Conservation (phyloP, 2,888 invertebrate genomes). For the Erpobdella octoculata region DNA sequence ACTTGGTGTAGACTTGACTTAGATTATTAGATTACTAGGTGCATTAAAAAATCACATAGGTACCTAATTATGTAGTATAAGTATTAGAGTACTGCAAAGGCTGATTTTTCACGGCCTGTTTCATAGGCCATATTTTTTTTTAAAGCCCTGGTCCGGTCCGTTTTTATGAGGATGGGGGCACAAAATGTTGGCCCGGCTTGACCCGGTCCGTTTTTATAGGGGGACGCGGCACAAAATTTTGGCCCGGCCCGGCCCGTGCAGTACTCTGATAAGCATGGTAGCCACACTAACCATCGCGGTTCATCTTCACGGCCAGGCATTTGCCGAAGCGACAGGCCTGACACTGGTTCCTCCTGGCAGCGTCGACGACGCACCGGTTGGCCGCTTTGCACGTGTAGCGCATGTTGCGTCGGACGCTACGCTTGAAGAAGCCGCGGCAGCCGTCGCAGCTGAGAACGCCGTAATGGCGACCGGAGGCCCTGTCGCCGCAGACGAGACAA, state of each 20-base stretch:
- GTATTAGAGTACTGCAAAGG: too few relatives aligned
- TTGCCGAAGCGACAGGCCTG: slow-evolving; percentile 86
- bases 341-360: slow-evolving; percentile 83
- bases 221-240: too few relatives aligned
- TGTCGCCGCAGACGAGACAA: slow-evolving; percentile 54
- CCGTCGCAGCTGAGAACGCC: slow-evolving; percentile 57
- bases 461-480: slow-evolving; percentile 55
- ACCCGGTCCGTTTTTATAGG: too few relatives aligned
- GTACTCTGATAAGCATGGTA: background rate
- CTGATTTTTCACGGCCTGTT: too few relatives aligned
- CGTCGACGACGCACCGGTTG: slow-evolving; percentile 78
- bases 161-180: too few relatives aligned
- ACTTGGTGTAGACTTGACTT: too few relatives aligned
- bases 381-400: slow-evolving; percentile 86
- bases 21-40: background rate
- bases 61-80: background rate
- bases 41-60: background rate
- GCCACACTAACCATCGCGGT: slow-evolving; percentile 69
- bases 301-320: slow-evolving; percentile 84
- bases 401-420: slow-evolving; percentile 76
- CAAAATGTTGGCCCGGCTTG: too few relatives aligned
- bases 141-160: too few relatives aligned
- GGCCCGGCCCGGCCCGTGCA: too few relatives aligned
- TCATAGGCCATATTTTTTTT: too few relatives aligned
- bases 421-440: slow-evolving; percentile 80